Evolutionary conservation across 1,140 invertebrate species (phyloP).

Genomic region (Listronotus oregonensis): DNA sequence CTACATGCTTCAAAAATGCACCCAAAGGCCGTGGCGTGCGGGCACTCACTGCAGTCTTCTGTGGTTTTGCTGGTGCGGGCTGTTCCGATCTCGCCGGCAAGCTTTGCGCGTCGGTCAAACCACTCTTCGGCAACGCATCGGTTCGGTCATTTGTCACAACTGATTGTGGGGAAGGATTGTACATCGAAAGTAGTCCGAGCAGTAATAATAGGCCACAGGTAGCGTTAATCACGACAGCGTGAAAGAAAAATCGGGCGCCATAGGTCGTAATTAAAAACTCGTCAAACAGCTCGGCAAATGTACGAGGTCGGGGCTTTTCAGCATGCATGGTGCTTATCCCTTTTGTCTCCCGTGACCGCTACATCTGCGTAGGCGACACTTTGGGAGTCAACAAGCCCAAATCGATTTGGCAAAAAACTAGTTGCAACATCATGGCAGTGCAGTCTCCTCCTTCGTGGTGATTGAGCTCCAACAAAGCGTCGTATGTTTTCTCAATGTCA

Average conservation of each 20-base stretch:
- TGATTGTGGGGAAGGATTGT: constrained; percentile 1
- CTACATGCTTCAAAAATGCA: constrained; percentile 1
- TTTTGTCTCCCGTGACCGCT: constrained; percentile 1
- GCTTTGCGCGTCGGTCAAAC: constrained; percentile 1
- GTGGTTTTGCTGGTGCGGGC: constrained; percentile 1
- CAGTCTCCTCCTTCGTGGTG: not conserved
- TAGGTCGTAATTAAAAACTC: not conserved
- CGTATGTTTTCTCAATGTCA: constrained; percentile 1
- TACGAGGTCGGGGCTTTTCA: constrained; percentile 1
- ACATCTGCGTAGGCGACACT: constrained; percentile 1
- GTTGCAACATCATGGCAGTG: constrained; percentile 1
- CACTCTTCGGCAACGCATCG: constrained; percentile 1
- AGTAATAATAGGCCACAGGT: constrained; percentile 1
- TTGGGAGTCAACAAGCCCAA: constrained; percentile 1
- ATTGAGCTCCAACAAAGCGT: constrained; percentile 1
- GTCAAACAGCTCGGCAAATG: not conserved
- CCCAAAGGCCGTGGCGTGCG: constrained; percentile 1
- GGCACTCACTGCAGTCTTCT: constrained; percentile 1
- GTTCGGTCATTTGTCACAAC: constrained; percentile 1
- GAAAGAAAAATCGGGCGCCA: constrained; percentile 1
- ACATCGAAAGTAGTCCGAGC: constrained; percentile 1
- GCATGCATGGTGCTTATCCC: constrained; percentile 1
- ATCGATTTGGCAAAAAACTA: constrained; percentile 1
- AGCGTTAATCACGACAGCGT: constrained; percentile 1
- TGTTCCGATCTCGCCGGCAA: constrained; percentile 1